Percentiles rank a stretch among this genome's conserved stretches.
Conservation (phyloP, 2,113 vertebrate genomes). For the Notarius lentiginosus region DNA sequence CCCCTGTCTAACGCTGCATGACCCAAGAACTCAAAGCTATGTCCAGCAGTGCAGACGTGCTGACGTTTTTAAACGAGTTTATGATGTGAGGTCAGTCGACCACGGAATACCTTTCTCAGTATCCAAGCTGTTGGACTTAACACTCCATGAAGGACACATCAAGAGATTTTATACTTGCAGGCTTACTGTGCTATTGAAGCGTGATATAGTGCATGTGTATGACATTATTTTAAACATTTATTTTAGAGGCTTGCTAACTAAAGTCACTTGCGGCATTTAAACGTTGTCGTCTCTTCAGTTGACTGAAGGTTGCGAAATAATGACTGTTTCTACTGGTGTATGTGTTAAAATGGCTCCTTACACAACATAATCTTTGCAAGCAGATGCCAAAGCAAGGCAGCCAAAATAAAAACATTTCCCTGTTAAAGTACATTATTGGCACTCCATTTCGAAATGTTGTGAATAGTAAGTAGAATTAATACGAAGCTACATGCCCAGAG, state of each 20-base stretch:
- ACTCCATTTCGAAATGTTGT: neutral
- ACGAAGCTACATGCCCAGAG: neutral
- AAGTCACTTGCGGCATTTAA: neutral
- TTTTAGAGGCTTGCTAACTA: neutral
- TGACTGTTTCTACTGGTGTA: neutral
- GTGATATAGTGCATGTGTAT: neutral
- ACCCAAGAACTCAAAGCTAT: neutral
- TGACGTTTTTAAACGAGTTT: conserved; percentile 28
- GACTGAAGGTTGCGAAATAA: neutral
- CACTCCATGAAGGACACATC: conserved; percentile 17
- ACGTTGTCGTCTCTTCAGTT: neutral
- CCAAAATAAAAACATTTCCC: neutral
- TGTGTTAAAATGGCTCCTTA: neutral
- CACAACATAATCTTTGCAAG: neutral
- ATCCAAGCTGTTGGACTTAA: neutral
- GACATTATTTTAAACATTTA: neutral
- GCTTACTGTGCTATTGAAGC: neutral
- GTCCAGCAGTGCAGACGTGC: neutral
- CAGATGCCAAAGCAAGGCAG: neutral
- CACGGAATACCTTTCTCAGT: neutral
- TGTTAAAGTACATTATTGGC: neutral
- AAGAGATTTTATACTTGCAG: conserved; percentile 7
- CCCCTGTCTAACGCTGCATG: conserved; percentile 7
- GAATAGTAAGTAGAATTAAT: neutral
- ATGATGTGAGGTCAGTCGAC: neutral